A percentile compares a stretch with the other conserved stretches of the same genome.
Evolutionary conservation across 1,140 invertebrate genomes (phyloP).

Genomic region (Watersipora subatra): DNA sequence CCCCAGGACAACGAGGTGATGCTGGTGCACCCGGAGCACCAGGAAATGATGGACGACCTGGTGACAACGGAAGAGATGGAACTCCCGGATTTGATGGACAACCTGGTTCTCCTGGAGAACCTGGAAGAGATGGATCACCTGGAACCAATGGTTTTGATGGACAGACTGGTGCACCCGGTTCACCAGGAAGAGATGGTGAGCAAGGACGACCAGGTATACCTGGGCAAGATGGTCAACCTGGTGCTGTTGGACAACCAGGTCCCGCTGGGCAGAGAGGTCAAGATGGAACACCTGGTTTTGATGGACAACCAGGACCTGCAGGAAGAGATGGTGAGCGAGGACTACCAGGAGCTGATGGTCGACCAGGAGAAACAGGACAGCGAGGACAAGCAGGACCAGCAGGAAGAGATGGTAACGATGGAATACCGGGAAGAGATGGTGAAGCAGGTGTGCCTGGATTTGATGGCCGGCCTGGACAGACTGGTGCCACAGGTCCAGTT

Average conservation of each 20-base stretch:
- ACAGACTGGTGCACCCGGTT: background rate
- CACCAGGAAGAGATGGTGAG: slow-evolving; percentile 2
- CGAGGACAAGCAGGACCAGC: background rate
- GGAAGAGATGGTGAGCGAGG: background rate
- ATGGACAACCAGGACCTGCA: background rate
- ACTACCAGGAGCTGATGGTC: background rate
- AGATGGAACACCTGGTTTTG: background rate
- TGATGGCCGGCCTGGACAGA: background rate
- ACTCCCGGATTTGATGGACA: slow-evolving; percentile 4
- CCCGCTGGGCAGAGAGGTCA: background rate
- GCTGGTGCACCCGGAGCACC: slow-evolving; percentile 8
- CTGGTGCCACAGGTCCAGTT: background rate
- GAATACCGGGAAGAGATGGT: background rate
- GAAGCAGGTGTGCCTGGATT: background rate
- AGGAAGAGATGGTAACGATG: background rate
- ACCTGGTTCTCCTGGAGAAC: slow-evolving; percentile 2
- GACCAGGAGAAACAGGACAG: background rate
- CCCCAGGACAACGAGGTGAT: slow-evolving; percentile 2
- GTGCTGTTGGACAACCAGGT: background rate
- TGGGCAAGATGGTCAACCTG: background rate
- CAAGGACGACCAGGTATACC: background rate
- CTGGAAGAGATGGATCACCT: background rate
- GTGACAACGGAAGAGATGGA: background rate
- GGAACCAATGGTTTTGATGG: slow-evolving; percentile 4
- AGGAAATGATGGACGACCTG: background rate